phyloP scores from a whole-genome alignment of 2,113 vertebrate species.

The Psephotus haematonotus region DNA sequence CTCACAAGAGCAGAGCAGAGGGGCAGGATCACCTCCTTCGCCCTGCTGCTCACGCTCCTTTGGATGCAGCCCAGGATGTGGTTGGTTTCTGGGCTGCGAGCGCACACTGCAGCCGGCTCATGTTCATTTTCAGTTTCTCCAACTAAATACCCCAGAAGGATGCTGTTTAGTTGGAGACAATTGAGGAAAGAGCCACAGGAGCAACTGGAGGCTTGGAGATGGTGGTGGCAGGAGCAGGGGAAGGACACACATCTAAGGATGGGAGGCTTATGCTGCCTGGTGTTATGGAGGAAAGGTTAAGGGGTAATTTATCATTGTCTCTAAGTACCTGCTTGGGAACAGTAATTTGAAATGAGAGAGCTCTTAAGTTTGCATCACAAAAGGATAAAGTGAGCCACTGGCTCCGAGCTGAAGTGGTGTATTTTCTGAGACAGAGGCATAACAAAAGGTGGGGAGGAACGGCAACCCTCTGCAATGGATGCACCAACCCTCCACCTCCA shows the following conservation, averaged over 20 bases:
- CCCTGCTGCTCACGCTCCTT: no score
- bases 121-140: not conserved
- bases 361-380: not conserved
- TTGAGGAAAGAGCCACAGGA: not conserved
- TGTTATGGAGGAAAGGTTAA: not conserved
- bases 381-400: not conserved
- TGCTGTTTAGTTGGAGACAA: not conserved
- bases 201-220: not conserved
- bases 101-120: no score
- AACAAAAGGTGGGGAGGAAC: not conserved
- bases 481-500: not conserved
- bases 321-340: not conserved
- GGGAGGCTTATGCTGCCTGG: not conserved
- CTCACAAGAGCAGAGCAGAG: no score
- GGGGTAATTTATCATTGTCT: not conserved
- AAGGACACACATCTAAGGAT: not conserved
- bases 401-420: not conserved
- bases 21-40: no score
- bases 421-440: not conserved
- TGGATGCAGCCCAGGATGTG: no score
- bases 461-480: fast-evolving
- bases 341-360: not conserved
- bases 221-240: not conserved
- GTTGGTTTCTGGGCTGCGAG: no score
- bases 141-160: not conserved